A percentile compares a stretch with the other conserved stretches of the same genome.
These are phyloP conservation scores for Megastigmus dorsalis DNA, from an alignment of 2,888 invertebrate species.

Conservation along the genomic window DNA sequence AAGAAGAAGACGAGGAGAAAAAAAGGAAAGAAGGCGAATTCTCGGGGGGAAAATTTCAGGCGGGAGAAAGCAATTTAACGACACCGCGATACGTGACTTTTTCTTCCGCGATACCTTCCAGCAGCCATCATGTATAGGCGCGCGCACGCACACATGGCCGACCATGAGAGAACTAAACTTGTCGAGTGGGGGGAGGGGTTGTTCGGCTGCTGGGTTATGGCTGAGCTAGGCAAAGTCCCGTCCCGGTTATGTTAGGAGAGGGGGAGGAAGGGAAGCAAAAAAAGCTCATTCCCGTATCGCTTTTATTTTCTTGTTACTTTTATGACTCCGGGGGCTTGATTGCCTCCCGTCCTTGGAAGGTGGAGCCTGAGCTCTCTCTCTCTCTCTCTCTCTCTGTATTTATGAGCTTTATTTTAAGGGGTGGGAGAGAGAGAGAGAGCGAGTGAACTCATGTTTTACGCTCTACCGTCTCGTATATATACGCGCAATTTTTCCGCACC, in stretches of 20 bases:
- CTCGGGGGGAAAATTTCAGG: constrained; percentile 4
- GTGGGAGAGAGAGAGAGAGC: no score
- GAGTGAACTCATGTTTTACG: no score
- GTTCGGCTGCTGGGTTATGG: no score
- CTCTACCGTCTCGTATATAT: background rate
- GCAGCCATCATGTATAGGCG: no score
- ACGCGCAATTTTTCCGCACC: background rate
- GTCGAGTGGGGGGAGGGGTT: no score
- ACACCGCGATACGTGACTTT: constrained; percentile 53
- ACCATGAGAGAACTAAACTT: background rate
- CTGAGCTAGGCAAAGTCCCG: background rate
- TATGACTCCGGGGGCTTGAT: constrained; percentile 47
- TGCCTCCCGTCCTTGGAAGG: constrained; percentile 48
- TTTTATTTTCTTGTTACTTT: constrained; percentile 56
- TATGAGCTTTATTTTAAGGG: constrained; percentile 51
- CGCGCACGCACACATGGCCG: background rate
- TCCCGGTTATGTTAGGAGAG: no score
- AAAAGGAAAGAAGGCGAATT: background rate
- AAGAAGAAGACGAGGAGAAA: background rate
- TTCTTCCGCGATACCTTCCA: constrained; percentile 5
- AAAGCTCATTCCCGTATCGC: constrained; percentile 39
- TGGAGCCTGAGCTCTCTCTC: no score
- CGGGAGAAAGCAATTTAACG: constrained; percentile 47
- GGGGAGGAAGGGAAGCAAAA: no score
- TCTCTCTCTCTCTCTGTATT: constrained; percentile 25